Conservation (phyloP, 2,888 invertebrate species). For the Xestia rhomboidea region DNA sequence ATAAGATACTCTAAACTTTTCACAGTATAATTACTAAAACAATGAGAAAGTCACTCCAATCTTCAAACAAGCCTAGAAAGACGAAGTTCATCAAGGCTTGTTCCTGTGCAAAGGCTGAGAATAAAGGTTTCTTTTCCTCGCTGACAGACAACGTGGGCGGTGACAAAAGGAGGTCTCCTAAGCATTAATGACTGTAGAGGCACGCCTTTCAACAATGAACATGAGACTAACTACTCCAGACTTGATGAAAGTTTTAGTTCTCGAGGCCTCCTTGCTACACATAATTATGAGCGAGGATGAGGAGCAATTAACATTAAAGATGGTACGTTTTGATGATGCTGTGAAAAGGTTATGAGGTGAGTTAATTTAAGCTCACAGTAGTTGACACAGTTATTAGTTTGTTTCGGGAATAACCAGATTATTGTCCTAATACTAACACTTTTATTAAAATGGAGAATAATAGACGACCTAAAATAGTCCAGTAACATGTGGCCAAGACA, state of each 20-base stretch:
- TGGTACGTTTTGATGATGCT: slow-evolving; percentile 44
- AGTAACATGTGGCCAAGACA: neutral
- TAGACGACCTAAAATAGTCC: slow-evolving; percentile 1
- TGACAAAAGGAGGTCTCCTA: slow-evolving; percentile 80
- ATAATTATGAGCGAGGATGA: slow-evolving; percentile 65
- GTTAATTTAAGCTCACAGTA: slow-evolving; percentile 35
- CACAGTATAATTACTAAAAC: slow-evolving; percentile 39
- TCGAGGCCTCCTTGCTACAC: slow-evolving; percentile 64
- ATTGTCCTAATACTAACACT: neutral
- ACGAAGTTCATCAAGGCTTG: slow-evolving; percentile 69
- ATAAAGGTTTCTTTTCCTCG: slow-evolving; percentile 75
- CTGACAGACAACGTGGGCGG: slow-evolving; percentile 70
- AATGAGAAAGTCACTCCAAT: slow-evolving; percentile 53
- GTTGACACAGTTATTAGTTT: slow-evolving; percentile 36
- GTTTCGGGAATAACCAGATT: slow-evolving; percentile 10
- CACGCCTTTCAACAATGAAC: slow-evolving; percentile 80
- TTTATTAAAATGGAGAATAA: neutral
- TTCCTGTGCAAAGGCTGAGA: slow-evolving; percentile 67
- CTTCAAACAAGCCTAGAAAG: slow-evolving; percentile 60
- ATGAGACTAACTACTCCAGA: slow-evolving; percentile 76
- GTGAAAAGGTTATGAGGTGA: slow-evolving; percentile 52
- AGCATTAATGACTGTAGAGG: slow-evolving; percentile 80
- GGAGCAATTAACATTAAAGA: slow-evolving; percentile 58
- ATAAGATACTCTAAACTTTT: neutral
- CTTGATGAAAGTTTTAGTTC: slow-evolving; percentile 79